Base-by-base conservation (phyloP, 2,113 vertebrate species). In the Callithrix jacchus region DNA sequence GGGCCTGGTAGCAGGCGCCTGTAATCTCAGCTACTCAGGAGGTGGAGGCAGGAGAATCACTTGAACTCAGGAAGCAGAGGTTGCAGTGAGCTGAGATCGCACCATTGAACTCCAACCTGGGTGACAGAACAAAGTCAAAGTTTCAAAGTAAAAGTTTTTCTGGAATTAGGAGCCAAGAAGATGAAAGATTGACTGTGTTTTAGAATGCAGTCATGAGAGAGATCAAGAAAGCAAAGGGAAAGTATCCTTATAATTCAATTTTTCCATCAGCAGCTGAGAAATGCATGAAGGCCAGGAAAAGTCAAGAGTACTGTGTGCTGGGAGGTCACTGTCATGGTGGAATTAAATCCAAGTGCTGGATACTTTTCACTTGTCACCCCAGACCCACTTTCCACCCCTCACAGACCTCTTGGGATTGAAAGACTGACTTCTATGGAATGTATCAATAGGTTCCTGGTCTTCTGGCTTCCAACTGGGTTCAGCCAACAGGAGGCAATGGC, bases 311-410 rank as follows among this genome's bases (percentile, higher is more conserved):
- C 5, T 0, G 40, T 45, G 2, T 14, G 6, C 7, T 61, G 23
- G 30, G 10, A 2, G 13, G 11, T 37, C 49, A 10, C 8, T 70
- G 1, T 30, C 37, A 13, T 13, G 18, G 52, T 14, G 0, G 30
- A 87, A 80, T 80, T 30, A 52, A 56, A 35, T 61, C 37, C 8
- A 2, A 64, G 20, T 56, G 27, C 40, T 23, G 32, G 9, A 58
- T 35, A 17, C 8, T 54, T 84, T 14, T 6, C 16, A 16, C 40
- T 66, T 73, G 23, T 37, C 54, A n/a, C 4, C 73, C 13, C 5
- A 61, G 21, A 54, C 32, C 18, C 42, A 37, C 6, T 13, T 37
- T 68, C 18, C 21, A 42, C 11, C 6, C 45, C 1, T 16, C 16
- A 25, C 0, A 16, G 21, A 40, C 7, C 35, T 25, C 40, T 47